Conservation (phyloP, 2,113 vertebrate species). For the Gopherus evgoodei region DNA sequence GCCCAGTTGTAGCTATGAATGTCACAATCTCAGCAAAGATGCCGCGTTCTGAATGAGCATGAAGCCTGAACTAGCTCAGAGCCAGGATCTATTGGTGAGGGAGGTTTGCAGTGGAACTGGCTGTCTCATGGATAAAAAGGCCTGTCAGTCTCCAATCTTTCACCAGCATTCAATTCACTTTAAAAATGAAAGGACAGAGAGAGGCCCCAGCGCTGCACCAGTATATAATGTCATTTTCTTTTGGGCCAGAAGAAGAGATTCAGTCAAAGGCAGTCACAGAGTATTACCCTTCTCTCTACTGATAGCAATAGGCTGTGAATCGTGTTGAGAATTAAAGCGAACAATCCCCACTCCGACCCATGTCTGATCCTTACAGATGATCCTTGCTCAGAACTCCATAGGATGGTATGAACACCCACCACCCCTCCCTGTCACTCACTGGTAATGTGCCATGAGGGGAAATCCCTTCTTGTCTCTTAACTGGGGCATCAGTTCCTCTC, state of each 20-base stretch:
- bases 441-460: background rate
- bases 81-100: background rate
- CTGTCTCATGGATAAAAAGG: background rate
- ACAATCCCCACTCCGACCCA: background rate
- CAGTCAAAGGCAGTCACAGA: background rate
- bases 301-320: background rate
- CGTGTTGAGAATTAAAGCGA: background rate
- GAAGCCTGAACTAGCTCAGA: background rate
- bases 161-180: background rate
- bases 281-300: background rate
- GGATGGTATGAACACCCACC: background rate
- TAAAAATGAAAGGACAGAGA: background rate
- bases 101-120: background rate
- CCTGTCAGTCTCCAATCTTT: background rate
- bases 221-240: background rate
- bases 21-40: background rate
- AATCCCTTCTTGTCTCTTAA: background rate
- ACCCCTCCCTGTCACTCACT: background rate
- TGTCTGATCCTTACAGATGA: background rate
- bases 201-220: background rate
- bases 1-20: fast-evolving
- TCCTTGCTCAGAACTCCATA: background rate
- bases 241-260: background rate
- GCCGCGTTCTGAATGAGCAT: background rate
- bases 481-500: background rate